phyloP scores from a whole-genome alignment of 2,888 invertebrate genomes.

The Minunthozetes semirufus region DNA sequence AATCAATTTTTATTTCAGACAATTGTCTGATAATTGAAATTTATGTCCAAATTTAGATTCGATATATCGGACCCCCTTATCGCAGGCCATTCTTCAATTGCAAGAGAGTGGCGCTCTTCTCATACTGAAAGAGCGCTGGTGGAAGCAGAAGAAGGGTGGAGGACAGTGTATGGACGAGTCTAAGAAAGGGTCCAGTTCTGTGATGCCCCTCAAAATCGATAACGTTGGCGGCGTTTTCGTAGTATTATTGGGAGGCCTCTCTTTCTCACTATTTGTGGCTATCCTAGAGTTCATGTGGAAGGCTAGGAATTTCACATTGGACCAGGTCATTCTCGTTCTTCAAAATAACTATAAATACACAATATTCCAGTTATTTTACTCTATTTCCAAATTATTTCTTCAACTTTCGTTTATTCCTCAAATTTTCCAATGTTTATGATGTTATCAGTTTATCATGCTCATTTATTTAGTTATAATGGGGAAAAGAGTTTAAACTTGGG shows the following conservation, averaged over 20 bases:
- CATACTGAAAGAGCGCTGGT: conserved; percentile 53
- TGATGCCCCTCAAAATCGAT: conserved; percentile 43
- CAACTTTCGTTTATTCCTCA: conserved; percentile 12
- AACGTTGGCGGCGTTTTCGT: conserved; percentile 48
- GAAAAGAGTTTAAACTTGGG: too few relatives aligned
- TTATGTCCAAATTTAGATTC: conserved; percentile 59
- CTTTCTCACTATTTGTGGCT: conserved; percentile 41
- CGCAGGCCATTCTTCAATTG: conserved; percentile 59
- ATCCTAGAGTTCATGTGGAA: conserved; percentile 43
- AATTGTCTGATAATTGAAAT: not conserved
- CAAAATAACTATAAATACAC: too few relatives aligned
- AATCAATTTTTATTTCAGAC: not conserved
- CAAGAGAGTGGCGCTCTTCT: conserved; percentile 53
- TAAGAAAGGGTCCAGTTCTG: conserved; percentile 42
- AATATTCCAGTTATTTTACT: too few relatives aligned
- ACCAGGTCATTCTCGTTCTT: too few relatives aligned
- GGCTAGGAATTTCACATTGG: conserved; percentile 36
- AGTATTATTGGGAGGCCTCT: conserved; percentile 43
- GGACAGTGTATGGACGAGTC: conserved; percentile 44
- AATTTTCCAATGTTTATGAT: too few relatives aligned
- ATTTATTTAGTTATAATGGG: too few relatives aligned
- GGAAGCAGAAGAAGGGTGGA: conserved; percentile 48
- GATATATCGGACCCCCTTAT: conserved; percentile 83
- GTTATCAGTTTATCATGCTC: too few relatives aligned
- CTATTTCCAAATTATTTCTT: not conserved